Evolutionary conservation across 2,888 invertebrate genomes (phyloP).

Genomic region (Himalopsyche kuldschensis): DNA sequence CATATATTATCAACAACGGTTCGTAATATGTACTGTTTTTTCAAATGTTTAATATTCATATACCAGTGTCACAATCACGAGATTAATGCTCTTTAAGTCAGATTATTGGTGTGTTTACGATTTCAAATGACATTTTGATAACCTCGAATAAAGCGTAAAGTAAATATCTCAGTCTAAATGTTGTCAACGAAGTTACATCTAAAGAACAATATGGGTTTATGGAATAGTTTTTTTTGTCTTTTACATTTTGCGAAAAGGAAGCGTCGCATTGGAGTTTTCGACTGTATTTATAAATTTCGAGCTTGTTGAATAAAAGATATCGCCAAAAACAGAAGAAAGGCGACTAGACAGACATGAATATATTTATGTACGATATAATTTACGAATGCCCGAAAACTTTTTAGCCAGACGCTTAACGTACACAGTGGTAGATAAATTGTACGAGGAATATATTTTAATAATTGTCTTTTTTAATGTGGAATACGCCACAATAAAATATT

Average conservation of each 20-base stretch:
- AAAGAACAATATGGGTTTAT: not conserved
- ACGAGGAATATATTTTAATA: not conserved
- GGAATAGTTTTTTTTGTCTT: not conserved
- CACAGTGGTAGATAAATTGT: not conserved
- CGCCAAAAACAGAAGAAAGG: not conserved
- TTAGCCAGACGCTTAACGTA: not conserved
- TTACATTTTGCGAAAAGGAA: not conserved
- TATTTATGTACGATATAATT: not conserved
- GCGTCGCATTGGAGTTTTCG: not conserved
- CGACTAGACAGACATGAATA: not conserved
- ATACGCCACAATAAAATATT: not conserved
- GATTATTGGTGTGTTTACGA: too few species aligned
- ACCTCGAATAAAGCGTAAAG: too few species aligned
- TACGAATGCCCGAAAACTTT: not conserved
- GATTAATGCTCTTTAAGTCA: too few species aligned
- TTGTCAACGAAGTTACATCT: not conserved
- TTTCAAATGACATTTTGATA: too few species aligned
- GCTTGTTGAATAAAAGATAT: not conserved
- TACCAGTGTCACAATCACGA: too few species aligned
- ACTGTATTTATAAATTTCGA: not conserved
- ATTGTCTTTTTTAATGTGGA: not conserved
- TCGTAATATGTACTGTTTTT: too few species aligned
- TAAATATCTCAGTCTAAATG: too few species aligned
- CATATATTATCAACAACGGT: too few species aligned
- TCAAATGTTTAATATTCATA: too few species aligned